Conservation (phyloP, 2,888 invertebrate genomes). For the Tenodera sinensis region DNA sequence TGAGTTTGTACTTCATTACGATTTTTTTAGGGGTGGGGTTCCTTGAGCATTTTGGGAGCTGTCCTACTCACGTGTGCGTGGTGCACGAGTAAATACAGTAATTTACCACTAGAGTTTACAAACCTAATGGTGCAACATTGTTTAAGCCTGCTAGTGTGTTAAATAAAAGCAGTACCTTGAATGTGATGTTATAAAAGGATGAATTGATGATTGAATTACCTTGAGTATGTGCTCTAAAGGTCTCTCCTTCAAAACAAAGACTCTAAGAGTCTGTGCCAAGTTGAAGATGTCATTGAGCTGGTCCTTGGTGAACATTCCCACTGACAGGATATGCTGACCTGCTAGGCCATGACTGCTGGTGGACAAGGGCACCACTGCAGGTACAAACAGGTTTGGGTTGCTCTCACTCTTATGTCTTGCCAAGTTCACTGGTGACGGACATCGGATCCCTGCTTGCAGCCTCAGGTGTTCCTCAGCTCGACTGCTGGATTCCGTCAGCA, state of each 20-base stretch:
- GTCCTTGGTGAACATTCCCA: conserved; percentile 83
- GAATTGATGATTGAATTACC: conserved; percentile 41
- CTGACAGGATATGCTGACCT: conserved; percentile 80
- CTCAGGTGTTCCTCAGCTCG: conserved; percentile 1
- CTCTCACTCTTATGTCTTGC: conserved; percentile 42
- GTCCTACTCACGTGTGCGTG: too few relatives aligned
- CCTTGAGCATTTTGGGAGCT: too few relatives aligned
- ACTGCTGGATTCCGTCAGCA: conserved; percentile 32
- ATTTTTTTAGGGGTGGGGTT: too few relatives aligned
- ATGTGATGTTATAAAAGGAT: too few relatives aligned
- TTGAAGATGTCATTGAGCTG: conserved; percentile 91
- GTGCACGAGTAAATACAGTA: too few relatives aligned
- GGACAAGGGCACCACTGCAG: conserved; percentile 25
- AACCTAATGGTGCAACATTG: too few relatives aligned
- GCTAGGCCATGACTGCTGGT: conserved; percentile 48
- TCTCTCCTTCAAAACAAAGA: conserved; percentile 77
- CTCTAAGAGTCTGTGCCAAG: conserved; percentile 70
- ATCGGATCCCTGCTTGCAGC: conserved; percentile 33
- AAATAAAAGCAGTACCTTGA: too few relatives aligned
- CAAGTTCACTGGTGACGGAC: conserved; percentile 38
- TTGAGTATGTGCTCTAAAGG: conserved; percentile 79
- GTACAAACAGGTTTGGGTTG: conserved; percentile 39
- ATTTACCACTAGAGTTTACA: too few relatives aligned
- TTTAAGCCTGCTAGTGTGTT: too few relatives aligned
- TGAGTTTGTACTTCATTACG: too few relatives aligned